These are phyloP conservation scores for Vulpes vulpes DNA, from an alignment of 2,113 vertebrate species.

Conservation along the genomic window DNA sequence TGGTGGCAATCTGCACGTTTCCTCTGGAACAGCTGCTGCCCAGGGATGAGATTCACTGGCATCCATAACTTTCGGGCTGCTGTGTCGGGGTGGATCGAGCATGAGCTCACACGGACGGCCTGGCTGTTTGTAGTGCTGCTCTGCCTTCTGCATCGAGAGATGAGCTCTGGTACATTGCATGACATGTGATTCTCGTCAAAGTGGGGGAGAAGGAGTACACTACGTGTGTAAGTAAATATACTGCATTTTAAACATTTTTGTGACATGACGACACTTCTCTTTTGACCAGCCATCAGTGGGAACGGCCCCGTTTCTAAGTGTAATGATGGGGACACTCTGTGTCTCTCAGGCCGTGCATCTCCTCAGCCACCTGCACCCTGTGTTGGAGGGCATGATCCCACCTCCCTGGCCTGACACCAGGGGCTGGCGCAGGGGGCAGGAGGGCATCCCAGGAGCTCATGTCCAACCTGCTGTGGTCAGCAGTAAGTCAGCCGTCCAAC, in stretches of 20 bases:
- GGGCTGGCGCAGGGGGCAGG: not conserved
- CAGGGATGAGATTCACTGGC: not conserved
- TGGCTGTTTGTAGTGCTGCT: not conserved
- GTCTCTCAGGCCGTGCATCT: rapidly evolving
- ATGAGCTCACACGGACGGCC: not conserved
- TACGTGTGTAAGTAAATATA: not conserved
- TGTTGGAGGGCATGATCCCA: not conserved
- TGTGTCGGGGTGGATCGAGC: not conserved
- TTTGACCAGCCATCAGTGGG: too few species aligned
- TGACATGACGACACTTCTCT: not conserved
- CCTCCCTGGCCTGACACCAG: not conserved
- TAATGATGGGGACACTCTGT: not conserved
- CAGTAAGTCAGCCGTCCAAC: not conserved
- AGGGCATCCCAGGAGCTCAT: not conserved
- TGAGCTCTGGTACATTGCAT: not conserved
- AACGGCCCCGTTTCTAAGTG: not conserved
- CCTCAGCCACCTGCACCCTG: rapidly evolving
- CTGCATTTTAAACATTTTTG: not conserved
- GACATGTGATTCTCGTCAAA: not conserved
- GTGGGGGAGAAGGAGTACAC: not conserved
- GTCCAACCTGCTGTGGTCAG: not conserved
- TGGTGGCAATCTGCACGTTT: not conserved
- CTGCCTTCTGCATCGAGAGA: not conserved
- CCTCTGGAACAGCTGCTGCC: not conserved
- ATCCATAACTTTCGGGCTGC: not conserved